Evolutionary conservation across 2,113 vertebrate species (phyloP).

Genomic region (Ardeotis arabs): DNA sequence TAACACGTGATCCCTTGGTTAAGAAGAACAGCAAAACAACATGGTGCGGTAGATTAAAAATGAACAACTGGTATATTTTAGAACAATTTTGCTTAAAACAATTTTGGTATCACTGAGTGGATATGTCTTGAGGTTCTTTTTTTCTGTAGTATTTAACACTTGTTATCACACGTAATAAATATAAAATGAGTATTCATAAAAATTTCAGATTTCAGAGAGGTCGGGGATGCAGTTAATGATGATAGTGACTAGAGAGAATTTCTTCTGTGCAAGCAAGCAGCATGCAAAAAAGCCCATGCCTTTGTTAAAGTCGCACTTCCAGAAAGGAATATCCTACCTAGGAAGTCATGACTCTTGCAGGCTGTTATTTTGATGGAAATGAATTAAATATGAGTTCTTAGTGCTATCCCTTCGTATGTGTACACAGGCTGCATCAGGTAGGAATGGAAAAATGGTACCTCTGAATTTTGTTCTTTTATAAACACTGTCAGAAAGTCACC

Average conservation of each 20-base stretch:
- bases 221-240: not conserved
- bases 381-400: not conserved
- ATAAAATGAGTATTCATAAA: not conserved
- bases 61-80: not conserved
- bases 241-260: not conserved
- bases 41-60: not conserved
- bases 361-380: not conserved
- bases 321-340: not conserved
- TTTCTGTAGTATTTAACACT: not conserved
- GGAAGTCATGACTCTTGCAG: not conserved
- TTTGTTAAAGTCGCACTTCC: not conserved
- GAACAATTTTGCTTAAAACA: not conserved
- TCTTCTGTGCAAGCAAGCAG: not conserved
- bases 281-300: not conserved
- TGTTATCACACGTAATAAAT: not conserved
- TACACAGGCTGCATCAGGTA: not conserved
- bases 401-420: not conserved
- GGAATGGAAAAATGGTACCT: not conserved
- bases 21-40: not conserved
- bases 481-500: not conserved
- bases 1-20: accelerated
- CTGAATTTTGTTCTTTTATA: not conserved
- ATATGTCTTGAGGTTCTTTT: not conserved
- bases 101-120: not conserved
- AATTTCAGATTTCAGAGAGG: not conserved